Percentiles rank a stretch among this genome's conserved stretches.
phyloP scores from a whole-genome alignment of 2,888 invertebrate genomes.

The Orthosia gracilis region DNA sequence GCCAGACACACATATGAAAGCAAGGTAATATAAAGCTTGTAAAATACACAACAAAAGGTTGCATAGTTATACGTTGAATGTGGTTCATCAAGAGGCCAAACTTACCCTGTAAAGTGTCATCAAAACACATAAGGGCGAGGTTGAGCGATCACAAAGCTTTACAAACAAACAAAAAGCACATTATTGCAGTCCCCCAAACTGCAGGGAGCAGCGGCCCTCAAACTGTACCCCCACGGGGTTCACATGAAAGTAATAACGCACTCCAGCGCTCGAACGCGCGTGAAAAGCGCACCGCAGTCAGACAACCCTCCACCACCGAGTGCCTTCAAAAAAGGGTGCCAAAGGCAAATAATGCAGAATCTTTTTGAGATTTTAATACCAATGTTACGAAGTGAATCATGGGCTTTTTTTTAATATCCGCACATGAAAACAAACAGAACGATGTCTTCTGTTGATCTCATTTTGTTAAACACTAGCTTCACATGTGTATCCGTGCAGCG shows the following conservation, averaged over 20 bases:
- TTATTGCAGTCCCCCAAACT: conserved; percentile 56
- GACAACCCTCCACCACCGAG: conserved; percentile 29
- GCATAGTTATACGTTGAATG: background rate
- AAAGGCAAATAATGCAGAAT: background rate
- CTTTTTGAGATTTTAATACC: background rate
- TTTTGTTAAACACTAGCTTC: background rate
- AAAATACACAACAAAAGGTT: background rate
- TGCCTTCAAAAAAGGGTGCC: conserved; percentile 1
- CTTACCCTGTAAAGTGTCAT: conserved; percentile 36
- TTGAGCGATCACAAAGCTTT: conserved; percentile 58
- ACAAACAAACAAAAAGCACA: conserved; percentile 54
- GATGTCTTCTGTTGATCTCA: background rate
- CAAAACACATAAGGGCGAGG: conserved; percentile 20
- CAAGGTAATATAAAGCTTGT: too few relatives aligned
- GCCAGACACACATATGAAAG: too few relatives aligned
- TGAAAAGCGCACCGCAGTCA: conserved; percentile 67
- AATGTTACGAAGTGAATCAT: background rate
- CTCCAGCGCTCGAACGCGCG: conserved; percentile 70
- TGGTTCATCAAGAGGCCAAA: conserved; percentile 10
- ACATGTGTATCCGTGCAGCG: background rate
- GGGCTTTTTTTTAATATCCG: background rate
- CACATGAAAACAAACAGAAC: background rate
- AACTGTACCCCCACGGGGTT: conserved; percentile 42
- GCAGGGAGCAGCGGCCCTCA: conserved; percentile 33
- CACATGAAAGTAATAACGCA: conserved; percentile 75